phyloP scores from a whole-genome alignment of 1,140 invertebrate genomes.

The Temnothorax curvispinosus region DNA sequence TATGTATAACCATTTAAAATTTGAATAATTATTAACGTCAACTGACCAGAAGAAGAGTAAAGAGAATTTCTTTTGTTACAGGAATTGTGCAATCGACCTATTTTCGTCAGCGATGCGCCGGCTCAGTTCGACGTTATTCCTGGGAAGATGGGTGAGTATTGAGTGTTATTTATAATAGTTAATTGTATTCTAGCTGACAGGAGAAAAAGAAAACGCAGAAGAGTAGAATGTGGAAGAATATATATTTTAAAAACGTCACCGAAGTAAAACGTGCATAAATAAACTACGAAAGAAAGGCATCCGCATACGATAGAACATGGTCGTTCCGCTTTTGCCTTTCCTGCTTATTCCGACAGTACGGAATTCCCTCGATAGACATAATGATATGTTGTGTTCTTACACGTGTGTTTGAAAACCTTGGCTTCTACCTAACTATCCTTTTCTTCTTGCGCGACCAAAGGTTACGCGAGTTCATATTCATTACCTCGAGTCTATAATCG shows the following conservation, averaged over 20 bases:
- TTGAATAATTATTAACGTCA: background rate
- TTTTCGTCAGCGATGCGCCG: slow-evolving; percentile 92
- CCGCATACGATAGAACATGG: slow-evolving; percentile 55
- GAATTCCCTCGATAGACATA: slow-evolving; percentile 75
- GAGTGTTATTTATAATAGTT: background rate
- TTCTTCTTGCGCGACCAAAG: slow-evolving; percentile 21
- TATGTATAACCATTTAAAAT: background rate
- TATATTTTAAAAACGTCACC: background rate
- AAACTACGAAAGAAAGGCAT: slow-evolving; percentile 56
- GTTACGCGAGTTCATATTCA: slow-evolving; percentile 44
- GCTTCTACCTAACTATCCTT: slow-evolving; percentile 38
- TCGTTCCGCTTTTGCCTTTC: slow-evolving; percentile 74
- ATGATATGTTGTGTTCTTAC: slow-evolving; percentile 71
- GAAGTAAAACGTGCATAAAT: background rate
- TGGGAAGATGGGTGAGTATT: slow-evolving; percentile 93
- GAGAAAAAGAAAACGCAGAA: background rate
- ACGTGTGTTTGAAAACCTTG: slow-evolving; percentile 41
- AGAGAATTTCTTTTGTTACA: slow-evolving; percentile 83
- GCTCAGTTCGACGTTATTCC: slow-evolving; percentile 93
- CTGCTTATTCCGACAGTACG: slow-evolving; percentile 31
- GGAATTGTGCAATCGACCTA: slow-evolving; percentile 91
- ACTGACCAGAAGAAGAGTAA: background rate
- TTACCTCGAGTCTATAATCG: background rate
- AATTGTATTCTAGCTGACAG: background rate
- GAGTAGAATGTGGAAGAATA: background rate